A percentile compares a stretch with the other conserved stretches of the same genome.
These are phyloP conservation scores for Sitobion miscanthi DNA, from an alignment of 1,140 invertebrate genomes.

Conservation along the genomic window DNA sequence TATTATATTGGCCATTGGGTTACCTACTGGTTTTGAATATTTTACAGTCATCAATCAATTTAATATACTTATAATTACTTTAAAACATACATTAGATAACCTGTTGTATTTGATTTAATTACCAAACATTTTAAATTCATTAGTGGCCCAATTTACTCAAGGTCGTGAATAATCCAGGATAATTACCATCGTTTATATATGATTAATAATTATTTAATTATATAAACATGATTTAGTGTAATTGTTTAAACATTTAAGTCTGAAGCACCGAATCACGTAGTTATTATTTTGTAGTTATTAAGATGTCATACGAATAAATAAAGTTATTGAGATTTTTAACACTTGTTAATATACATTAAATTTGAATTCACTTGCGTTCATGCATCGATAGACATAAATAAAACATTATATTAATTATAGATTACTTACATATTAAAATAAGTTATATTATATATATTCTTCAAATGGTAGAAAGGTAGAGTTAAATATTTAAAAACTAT, in stretches of 20 bases:
- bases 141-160: not conserved
- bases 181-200: not conserved
- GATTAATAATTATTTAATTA: not conserved
- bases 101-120: not conserved
- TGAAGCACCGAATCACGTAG: not conserved
- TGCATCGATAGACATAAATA: not conserved
- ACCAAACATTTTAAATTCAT: not conserved
- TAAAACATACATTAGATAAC: not conserved
- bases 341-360: not conserved
- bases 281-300: not conserved
- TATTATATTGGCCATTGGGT: not conserved
- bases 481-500: not conserved
- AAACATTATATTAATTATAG: not conserved
- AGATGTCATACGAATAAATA: no score
- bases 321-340: not conserved
- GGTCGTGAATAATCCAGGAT: not conserved
- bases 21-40: not conserved
- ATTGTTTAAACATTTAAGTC: not conserved
- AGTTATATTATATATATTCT: not conserved
- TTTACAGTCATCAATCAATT: not conserved
- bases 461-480: not conserved
- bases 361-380: not conserved
- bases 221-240: not conserved
- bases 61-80: slow-evolving; percentile 19
- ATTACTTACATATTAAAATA: not conserved